Evolutionary conservation across 1,140 invertebrate genomes (phyloP).

Genomic region (Tetramorium parvispinum): DNA sequence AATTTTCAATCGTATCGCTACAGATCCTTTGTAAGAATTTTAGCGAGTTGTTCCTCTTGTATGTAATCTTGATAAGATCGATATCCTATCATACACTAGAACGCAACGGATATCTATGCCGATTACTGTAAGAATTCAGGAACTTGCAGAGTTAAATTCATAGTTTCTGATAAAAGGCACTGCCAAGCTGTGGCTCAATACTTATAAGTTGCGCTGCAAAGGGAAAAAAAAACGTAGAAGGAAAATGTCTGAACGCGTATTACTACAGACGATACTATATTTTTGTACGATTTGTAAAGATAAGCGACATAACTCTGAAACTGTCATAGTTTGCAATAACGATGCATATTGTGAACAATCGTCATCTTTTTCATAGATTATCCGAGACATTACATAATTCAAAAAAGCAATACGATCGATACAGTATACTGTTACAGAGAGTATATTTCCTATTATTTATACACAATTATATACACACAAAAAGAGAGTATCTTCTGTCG

Average conservation of each 20-base stretch:
- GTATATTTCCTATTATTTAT: slow-evolving; percentile 9
- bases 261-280: slow-evolving; percentile 72
- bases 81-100: slow-evolving; percentile 48
- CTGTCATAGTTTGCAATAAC: neutral
- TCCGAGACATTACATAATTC: slow-evolving; percentile 19
- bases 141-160: slow-evolving; percentile 60
- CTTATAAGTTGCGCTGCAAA: slow-evolving; percentile 77
- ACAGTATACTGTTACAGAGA: neutral
- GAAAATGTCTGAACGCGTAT: slow-evolving; percentile 68
- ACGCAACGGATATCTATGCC: slow-evolving; percentile 49
- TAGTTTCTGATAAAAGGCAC: slow-evolving; percentile 78
- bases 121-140: slow-evolving; percentile 55
- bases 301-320: neutral
- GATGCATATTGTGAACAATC: neutral
- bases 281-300: slow-evolving; percentile 78
- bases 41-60: slow-evolving; percentile 53
- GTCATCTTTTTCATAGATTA: neutral
- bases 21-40: slow-evolving; percentile 52
- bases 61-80: slow-evolving; percentile 48
- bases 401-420: slow-evolving; percentile 9
- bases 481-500: neutral
- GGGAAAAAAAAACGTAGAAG: slow-evolving; percentile 74
- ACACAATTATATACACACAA: too few relatives aligned
- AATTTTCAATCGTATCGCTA: slow-evolving; percentile 68
- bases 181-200: slow-evolving; percentile 84